Base-by-base conservation (phyloP, 1,140 invertebrate species). In the Pogonus chalceus region DNA sequence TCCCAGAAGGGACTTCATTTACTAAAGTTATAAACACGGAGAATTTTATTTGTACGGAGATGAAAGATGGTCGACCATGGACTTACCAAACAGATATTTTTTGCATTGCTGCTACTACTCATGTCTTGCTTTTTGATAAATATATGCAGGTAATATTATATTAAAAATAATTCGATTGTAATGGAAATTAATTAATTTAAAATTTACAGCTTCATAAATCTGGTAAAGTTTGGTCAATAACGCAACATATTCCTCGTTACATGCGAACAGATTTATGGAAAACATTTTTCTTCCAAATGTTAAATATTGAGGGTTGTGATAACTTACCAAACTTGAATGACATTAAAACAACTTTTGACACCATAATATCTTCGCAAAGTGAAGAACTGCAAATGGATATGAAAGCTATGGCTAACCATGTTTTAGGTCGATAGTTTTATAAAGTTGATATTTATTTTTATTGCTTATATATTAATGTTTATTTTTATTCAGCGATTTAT, bases 31-130 rank as follows among this genome's bases (percentile, higher is more conserved):
- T 87, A 46, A 77, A 77, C 51, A 88, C 88, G 7, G 80, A 85
- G 64, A 81, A 81, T 26, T 90, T 91, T 62, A 84, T 83, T 24
- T 92, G 89, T 64, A 85, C 84, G 54, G 90, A 93, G 74, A 93
- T 93, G 90, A 80, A 81, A 62, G 88, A 89, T 56, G 77, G 83
- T 35, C 80, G 81, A 62, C 87, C 89, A 1, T 96, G 93, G 93
- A 92, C 86, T 23, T 95, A 91, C 69, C 92, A 96, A 73, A 88
- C 88, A 26, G 92, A 96, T 75, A 72, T 92, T 57, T 94, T 86
- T 75, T 92, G 91, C 58, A 68, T 93, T 54, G 88, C 87, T 53
- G 88, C 87, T 20, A 88, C 88, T 20, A 84, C 91, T 55, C 87
- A 94, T 72, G 85, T 88, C 43, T 71, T 95, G 55, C 69, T 93